phyloP scores from a whole-genome alignment of 1,140 invertebrate genomes.

The Bombyx mandarina region DNA sequence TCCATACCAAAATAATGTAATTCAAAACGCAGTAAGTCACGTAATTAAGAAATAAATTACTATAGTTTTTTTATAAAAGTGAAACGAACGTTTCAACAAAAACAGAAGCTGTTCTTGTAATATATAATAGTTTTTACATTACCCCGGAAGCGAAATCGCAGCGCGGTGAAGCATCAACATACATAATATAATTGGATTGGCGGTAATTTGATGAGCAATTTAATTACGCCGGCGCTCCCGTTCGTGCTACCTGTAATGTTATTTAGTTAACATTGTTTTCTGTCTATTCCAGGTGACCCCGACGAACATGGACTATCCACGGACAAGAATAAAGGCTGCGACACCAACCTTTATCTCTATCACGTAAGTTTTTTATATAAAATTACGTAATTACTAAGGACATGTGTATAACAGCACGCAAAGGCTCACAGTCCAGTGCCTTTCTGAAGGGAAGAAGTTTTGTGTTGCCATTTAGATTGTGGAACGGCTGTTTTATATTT shows the following conservation, averaged over 20 bases:
- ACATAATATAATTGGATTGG: constrained; percentile 1
- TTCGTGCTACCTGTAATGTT: not conserved
- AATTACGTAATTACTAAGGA: too few species aligned
- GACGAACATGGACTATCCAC: constrained; percentile 60
- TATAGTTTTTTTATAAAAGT: too few species aligned
- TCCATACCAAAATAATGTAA: too few species aligned
- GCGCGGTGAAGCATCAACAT: not conserved
- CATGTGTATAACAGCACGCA: too few species aligned
- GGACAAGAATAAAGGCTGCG: constrained; percentile 57
- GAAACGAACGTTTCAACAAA: too few species aligned
- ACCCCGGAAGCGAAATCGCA: too few species aligned
- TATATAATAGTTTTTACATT: not conserved
- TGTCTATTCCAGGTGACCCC: constrained; percentile 45
- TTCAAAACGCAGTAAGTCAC: too few species aligned
- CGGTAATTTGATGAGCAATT: not conserved
- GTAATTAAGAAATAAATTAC: too few species aligned
- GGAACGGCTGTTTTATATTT: too few species aligned
- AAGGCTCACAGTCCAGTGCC: too few species aligned
- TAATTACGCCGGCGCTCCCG: constrained; percentile 1
- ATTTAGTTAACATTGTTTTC: constrained; percentile 8
- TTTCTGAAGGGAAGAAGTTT: too few species aligned
- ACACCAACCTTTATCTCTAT: constrained; percentile 64
- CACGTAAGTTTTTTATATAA: constrained; percentile 40
- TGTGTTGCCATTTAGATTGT: too few species aligned
- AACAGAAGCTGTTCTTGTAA: not conserved